These are phyloP conservation scores for Phacellophora camtschatica DNA, from an alignment of 30 jellyfish, hydroid and myxozoan genomes.

Conservation along the genomic window DNA sequence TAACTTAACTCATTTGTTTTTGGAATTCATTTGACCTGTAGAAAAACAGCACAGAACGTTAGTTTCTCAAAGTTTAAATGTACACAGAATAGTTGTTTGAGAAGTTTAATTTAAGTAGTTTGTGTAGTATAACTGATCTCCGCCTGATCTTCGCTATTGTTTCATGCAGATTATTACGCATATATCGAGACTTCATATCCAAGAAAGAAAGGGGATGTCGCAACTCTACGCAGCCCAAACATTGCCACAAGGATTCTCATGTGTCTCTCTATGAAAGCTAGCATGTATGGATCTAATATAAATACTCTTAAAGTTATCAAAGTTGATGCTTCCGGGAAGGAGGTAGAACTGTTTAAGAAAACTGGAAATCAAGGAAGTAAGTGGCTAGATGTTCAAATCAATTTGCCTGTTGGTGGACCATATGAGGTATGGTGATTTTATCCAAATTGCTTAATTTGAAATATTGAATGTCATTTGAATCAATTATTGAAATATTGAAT, in stretches of 20 bases:
- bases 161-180: slow-evolving; percentile 18
- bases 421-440: neutral
- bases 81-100: too few relatives aligned
- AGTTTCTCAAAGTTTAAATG: too few relatives aligned
- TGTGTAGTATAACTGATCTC: too few relatives aligned
- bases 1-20: neutral
- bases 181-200: slow-evolving; percentile 65
- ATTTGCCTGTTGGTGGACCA: slow-evolving; percentile 34
- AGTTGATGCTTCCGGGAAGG: neutral
- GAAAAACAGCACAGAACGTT: too few relatives aligned
- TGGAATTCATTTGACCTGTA: too few relatives aligned
- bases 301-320: neutral
- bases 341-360: neutral
- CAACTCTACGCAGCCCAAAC: slow-evolving; percentile 36
- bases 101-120: too few relatives aligned
- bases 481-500: too few relatives aligned
- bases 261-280: slow-evolving; percentile 42
- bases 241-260: neutral
- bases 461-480: neutral
- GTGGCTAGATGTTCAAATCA: slow-evolving; percentile 3
- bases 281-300: slow-evolving; percentile 22
- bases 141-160: too few relatives aligned
- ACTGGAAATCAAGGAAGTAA: slow-evolving; percentile 40
- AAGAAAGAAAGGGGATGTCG: slow-evolving; percentile 30
- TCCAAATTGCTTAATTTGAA: neutral